Evolutionary conservation across 2,113 vertebrate genomes (phyloP).

Genomic region (Megaceryle torquata): DNA sequence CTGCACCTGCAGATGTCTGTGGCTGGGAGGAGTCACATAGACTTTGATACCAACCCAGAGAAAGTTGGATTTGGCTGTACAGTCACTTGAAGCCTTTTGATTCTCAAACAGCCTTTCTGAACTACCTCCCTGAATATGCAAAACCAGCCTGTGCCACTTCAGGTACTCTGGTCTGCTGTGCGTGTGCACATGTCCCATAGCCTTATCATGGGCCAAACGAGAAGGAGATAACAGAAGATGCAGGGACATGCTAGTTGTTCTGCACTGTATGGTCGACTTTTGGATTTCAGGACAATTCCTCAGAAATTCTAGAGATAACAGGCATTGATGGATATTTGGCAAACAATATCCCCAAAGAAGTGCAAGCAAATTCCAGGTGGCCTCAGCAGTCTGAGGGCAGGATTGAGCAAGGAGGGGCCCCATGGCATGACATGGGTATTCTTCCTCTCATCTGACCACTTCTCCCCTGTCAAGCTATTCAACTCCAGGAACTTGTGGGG

Average conservation of each 20-base stretch:
- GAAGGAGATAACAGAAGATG: not conserved
- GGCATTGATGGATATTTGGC: not conserved
- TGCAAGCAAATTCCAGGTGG: not conserved
- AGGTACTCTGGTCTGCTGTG: not conserved
- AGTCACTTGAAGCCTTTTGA: not conserved
- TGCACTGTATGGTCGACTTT: fast-evolving
- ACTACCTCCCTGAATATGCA: not conserved
- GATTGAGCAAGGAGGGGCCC: not conserved
- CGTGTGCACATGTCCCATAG: fast-evolving
- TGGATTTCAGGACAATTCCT: not conserved
- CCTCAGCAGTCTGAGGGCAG: not conserved
- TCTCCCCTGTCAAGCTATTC: not conserved
- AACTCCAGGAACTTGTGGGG: not conserved
- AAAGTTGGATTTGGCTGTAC: not conserved
- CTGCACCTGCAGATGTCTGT: not conserved
- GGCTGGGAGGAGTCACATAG: not conserved
- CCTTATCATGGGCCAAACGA: not conserved
- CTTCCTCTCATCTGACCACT: not conserved
- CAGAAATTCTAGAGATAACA: not conserved
- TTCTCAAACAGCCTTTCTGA: not conserved
- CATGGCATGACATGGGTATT: not conserved
- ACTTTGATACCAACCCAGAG: not conserved
- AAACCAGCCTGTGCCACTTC: not conserved
- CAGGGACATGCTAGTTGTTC: not conserved
- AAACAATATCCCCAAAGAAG: not conserved